These are phyloP conservation scores for Monopterus albus DNA, from an alignment of 2,113 vertebrate genomes.

Conservation along the genomic window DNA sequence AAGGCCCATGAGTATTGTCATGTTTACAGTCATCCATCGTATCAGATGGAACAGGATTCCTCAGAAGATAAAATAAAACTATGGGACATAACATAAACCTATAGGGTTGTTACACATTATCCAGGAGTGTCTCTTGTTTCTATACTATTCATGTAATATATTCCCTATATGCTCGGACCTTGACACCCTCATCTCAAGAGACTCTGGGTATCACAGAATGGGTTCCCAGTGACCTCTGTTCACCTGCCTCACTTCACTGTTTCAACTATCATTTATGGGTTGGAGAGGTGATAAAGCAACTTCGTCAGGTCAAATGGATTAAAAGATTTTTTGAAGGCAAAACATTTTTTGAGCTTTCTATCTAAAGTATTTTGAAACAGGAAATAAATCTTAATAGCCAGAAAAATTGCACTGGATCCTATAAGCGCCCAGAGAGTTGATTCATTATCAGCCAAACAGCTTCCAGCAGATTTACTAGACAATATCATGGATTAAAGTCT, in stretches of 20 bases:
- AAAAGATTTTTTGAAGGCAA: neutral
- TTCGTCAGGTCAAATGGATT: neutral
- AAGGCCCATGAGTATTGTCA: neutral
- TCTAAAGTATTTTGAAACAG: constrained; percentile 16
- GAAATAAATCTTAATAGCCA: constrained; percentile 37
- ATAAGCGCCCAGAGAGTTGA: constrained; percentile 33
- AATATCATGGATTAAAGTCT: constrained; percentile 50
- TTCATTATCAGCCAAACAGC: constrained; percentile 48
- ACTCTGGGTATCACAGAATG: neutral
- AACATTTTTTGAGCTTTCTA: constrained; percentile 30
- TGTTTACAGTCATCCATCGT: neutral
- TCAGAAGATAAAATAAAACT: neutral
- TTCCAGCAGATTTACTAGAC: constrained; percentile 52
- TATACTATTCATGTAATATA: neutral
- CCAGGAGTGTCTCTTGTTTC: neutral
- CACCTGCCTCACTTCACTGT: neutral
- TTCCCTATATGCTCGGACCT: neutral
- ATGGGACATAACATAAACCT: no score
- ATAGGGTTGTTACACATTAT: neutral
- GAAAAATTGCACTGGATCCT: constrained; percentile 29
- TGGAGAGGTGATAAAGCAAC: neutral
- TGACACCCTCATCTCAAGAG: neutral
- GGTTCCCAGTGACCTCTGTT: neutral
- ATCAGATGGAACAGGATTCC: neutral
- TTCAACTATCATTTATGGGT: neutral